These are phyloP conservation scores for Smutsia temminckii DNA, from an alignment of 2,797 vertebrate species.

Conservation along the genomic window DNA sequence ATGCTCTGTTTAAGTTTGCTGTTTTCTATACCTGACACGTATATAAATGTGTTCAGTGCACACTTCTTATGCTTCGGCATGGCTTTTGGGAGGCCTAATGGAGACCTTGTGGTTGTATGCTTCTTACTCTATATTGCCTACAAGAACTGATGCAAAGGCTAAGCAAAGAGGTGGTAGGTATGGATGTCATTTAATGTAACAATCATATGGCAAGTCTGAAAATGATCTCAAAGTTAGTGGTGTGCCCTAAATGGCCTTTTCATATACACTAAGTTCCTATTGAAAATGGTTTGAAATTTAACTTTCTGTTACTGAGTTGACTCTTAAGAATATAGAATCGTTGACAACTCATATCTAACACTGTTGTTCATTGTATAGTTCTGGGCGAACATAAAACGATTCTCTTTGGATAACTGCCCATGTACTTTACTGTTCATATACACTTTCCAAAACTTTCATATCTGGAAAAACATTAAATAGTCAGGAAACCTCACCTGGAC, in stretches of 20 bases:
- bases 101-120: slow-evolving; percentile 40
- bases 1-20: slow-evolving; percentile 42
- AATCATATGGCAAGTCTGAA: slow-evolving; percentile 34
- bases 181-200: slow-evolving; percentile 40
- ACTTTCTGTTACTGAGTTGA: slow-evolving; percentile 43
- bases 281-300: slow-evolving; percentile 54
- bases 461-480: slow-evolving; percentile 70
- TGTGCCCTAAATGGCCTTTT: slow-evolving; percentile 33
- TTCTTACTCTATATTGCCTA: slow-evolving; percentile 22
- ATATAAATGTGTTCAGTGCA: slow-evolving; percentile 37
- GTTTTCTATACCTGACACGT: slow-evolving; percentile 65
- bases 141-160: slow-evolving; percentile 34
- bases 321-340: slow-evolving; percentile 23
- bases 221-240: slow-evolving; percentile 44
- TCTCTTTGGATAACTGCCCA: slow-evolving; percentile 66
- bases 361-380: slow-evolving; percentile 47
- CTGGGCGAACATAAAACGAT: slow-evolving; percentile 45
- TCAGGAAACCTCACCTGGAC: slow-evolving; percentile 67
- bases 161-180: slow-evolving; percentile 23
- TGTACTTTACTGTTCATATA: slow-evolving; percentile 56
- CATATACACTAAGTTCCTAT: slow-evolving; percentile 26
- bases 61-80: background rate
- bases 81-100: slow-evolving; percentile 15
- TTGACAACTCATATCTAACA: slow-evolving; percentile 39
- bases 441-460: slow-evolving; percentile 62